Evolutionary conservation across 2,888 invertebrate genomes (phyloP), one percentile per base, ranked within the genome.

Genomic region (Ceramica pisi): DNA sequence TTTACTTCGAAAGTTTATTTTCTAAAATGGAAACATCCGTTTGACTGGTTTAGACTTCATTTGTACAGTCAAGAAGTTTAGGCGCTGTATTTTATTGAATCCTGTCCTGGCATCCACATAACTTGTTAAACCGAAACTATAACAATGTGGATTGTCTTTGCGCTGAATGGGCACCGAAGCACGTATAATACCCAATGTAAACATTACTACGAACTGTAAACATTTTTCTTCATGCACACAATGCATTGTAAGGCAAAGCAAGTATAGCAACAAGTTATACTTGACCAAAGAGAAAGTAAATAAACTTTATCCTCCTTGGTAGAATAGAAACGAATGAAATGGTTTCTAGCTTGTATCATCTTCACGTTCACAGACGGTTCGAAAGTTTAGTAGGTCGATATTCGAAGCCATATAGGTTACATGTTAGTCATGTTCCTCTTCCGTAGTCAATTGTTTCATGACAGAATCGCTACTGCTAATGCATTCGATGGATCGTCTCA

Each of bases 1-100:
- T 82, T 82, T 78, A 82, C 82, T 61, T 82, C 59, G 67, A 78
- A 78, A 82, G 71, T 71, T 78, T 69, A 57, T 78, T 80, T 81
- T 81, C 67, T 66, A 78, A 78, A 81, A 60, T 21, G 64, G 62
- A 67, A 69, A 66, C 76, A 80, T 69, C 65, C 55, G 63, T 57
- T 48, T 41, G 23, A 53, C 35, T 61, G n/a, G 61, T 26, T 38
- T 19, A n/a, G 46, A 64, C 51, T 61, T 80, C 46, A n/a, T 59
- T 46, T 56, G 6, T 21, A 48, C 38, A 44, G 14, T 8, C 12
- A 38, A 55, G 35, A 8, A 44, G 14, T 53, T 61, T 31, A 31
- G 19, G 0, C 10, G 26, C 44, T 63, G 16, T n/a, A 26, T 53
- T 79, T 48, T 74, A 48, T 14, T 35, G 26, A n/a, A 41, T 65